These are phyloP conservation scores for Pseudeuparius sepicola DNA, from an alignment of 2,888 invertebrate species.

Conservation along the genomic window DNA sequence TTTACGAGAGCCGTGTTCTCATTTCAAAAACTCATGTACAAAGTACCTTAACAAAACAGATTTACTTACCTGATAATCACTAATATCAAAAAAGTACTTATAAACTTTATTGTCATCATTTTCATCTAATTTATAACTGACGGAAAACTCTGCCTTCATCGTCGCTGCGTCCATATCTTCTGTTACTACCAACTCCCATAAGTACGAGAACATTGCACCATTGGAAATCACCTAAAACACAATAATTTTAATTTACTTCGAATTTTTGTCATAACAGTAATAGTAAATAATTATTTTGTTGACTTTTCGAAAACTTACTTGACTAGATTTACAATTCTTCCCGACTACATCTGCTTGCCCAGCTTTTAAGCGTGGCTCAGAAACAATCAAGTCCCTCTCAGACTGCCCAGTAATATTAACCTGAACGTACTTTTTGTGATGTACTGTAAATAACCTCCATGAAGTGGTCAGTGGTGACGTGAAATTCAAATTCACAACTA, in stretches of 20 bases:
- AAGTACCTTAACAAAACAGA: too few species aligned
- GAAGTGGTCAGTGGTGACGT: constrained; percentile 71
- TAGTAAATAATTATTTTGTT: not conserved
- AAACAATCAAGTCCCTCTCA: constrained; percentile 30
- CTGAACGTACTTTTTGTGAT: constrained; percentile 77
- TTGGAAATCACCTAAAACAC: constrained; percentile 53
- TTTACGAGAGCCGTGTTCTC: too few species aligned
- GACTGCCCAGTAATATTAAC: constrained; percentile 56
- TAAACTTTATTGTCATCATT: constrained; percentile 39
- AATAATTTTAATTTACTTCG: constrained; percentile 6
- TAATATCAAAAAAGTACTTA: constrained; percentile 67
- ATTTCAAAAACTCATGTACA: too few species aligned
- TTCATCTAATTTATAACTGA: constrained; percentile 46
- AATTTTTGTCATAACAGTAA: constrained; percentile 2
- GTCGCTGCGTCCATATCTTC: constrained; percentile 37
- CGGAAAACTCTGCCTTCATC: constrained; percentile 53
- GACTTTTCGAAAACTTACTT: constrained; percentile 27
- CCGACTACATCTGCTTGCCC: constrained; percentile 28
- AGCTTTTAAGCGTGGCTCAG: constrained; percentile 28
- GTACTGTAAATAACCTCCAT: constrained; percentile 75
- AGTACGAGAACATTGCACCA: constrained; percentile 66
- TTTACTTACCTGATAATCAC: constrained; percentile 62
- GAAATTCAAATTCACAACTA: constrained; percentile 69
- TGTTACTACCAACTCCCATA: constrained; percentile 59
- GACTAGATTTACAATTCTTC: constrained; percentile 33